phyloP scores from a whole-genome alignment of 2,888 invertebrate species.

The Diarsia rubi region DNA sequence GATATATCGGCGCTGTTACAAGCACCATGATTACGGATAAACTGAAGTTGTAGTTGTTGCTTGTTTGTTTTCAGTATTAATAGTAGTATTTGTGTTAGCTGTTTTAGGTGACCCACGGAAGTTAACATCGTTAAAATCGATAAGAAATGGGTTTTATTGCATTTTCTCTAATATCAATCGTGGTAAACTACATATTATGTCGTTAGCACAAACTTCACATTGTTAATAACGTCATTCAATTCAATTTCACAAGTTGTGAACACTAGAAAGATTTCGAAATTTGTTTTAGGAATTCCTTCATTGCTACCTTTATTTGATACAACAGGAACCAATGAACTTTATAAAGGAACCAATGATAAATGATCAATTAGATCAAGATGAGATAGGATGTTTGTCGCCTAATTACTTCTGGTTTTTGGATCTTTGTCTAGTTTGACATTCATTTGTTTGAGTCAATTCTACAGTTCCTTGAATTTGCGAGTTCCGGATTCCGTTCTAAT shows the following conservation, averaged over 20 bases:
- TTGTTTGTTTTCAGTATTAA: too few relatives aligned
- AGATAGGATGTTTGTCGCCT: background rate
- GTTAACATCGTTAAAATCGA: background rate
- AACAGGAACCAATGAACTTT: background rate
- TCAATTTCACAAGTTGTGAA: background rate
- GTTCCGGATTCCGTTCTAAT: slow-evolving; percentile 41
- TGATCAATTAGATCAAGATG: background rate
- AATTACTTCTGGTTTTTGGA: slow-evolving; percentile 2
- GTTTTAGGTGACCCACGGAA: background rate
- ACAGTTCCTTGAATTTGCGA: slow-evolving; percentile 43
- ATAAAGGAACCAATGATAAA: background rate
- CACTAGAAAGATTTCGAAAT: background rate
- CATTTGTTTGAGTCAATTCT: background rate
- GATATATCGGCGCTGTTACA: too few relatives aligned
- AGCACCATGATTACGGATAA: too few relatives aligned
- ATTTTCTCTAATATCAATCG: too few relatives aligned
- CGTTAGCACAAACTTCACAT: background rate
- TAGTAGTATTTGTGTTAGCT: too few relatives aligned
- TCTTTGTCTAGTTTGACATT: slow-evolving; percentile 40
- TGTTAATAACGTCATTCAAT: background rate
- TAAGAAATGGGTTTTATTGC: background rate
- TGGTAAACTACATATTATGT: too few relatives aligned
- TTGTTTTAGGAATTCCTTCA: too few relatives aligned
- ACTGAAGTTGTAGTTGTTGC: too few relatives aligned
- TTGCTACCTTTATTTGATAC: background rate